Evolutionary conservation across 2,888 invertebrate genomes (phyloP), one percentile per base, ranked within the genome.

Genomic region (Polydrusus tereticollis): DNA sequence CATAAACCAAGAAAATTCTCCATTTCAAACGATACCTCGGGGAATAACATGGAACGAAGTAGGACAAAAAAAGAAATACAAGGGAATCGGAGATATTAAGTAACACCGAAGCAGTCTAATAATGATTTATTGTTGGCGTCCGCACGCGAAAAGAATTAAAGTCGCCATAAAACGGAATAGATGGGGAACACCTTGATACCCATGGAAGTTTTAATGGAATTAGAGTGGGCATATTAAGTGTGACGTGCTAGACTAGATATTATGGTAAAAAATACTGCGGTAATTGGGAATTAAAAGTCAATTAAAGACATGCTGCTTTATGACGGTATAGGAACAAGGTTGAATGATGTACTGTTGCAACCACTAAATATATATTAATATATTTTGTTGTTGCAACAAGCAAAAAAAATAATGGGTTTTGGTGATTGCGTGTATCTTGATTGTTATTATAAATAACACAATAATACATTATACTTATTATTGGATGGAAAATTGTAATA

Each of bases 141-240:
- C 16, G 52, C 52, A 55, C 52, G 52, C 52, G 18, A 16, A 12
- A 55, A 18, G n/a, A 29, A 55, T 55, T 55, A 55, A 4, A 29
- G 29, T 18, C 52, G 29, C 29, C 29, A 55, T 55, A 55, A 55
- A 55, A 55, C 10, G 18, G 18, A n/a, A 29, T 29, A 55, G 29
- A 55, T 55, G 52, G 29, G 26, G 29, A 55, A 14, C 29, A 10
- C 52, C 52, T 16, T 55, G 29, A 55, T 55, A 16, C 29, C 29
- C 3, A 29, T 33, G 2, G 2, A 18, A 18, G 29, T 29, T 55
- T 55, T 55, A 55, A 29, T 10, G 29, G 16, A 16, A 55, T 55
- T 55, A 55, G 29, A 52, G n/a, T 23, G 23, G 26, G 26, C 50
- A 55, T 7, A 18, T 55, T 3, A n/a, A n/a, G n/a, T 21, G 47